These are phyloP conservation scores for Rhadina sibilatrix DNA, from an alignment of 2,113 vertebrate genomes.

Conservation along the genomic window DNA sequence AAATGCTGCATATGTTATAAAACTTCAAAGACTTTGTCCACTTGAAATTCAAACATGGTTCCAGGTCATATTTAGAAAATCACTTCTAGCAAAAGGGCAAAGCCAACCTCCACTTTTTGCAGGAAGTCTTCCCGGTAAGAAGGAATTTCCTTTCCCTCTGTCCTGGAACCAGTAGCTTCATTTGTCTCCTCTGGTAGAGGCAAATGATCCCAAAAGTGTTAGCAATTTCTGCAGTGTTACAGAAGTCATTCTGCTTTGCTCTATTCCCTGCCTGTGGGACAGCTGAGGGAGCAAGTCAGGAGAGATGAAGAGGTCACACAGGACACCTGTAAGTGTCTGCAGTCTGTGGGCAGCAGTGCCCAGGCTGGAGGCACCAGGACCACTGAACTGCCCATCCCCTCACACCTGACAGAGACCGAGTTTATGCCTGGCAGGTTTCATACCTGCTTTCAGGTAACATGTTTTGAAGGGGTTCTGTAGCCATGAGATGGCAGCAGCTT, in stretches of 20 bases:
- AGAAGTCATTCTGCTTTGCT: neutral
- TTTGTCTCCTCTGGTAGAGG: neutral
- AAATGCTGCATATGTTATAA: neutral
- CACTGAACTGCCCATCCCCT: too few species aligned
- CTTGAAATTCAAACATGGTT: neutral
- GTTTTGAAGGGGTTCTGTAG: neutral
- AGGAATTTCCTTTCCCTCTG: neutral
- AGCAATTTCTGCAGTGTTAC: neutral
- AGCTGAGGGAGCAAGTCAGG: rapidly evolving
- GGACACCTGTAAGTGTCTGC: rapidly evolving
- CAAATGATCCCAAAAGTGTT: neutral
- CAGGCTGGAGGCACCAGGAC: neutral
- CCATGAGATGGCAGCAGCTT: conserved; percentile 4
- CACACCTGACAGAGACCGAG: neutral
- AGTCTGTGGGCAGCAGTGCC: neutral
- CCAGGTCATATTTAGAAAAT: neutral
- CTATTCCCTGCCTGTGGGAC: neutral
- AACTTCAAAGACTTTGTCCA: neutral
- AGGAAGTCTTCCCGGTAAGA: neutral
- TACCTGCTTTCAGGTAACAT: neutral
- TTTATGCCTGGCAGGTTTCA: neutral
- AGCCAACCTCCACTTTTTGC: neutral
- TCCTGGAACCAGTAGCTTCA: neutral
- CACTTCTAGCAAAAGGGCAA: neutral
- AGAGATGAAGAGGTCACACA: neutral